These are phyloP conservation scores for Globodera rostochiensis DNA, from an alignment of 1,140 invertebrate genomes.

Conservation along the genomic window DNA sequence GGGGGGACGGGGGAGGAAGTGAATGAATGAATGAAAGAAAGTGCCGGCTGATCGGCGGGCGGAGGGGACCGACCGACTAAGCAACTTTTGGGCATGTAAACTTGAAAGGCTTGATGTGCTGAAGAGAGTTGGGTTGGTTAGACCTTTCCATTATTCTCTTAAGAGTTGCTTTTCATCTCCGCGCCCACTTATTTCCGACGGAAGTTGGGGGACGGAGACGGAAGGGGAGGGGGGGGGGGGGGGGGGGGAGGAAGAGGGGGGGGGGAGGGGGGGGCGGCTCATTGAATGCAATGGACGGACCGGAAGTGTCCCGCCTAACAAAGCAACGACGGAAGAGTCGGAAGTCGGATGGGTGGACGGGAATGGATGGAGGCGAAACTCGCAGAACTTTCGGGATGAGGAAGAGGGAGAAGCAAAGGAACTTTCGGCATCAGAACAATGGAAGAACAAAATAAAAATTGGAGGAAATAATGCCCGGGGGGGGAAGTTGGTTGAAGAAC, in stretches of 20 bases:
- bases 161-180: background rate
- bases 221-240: too few species aligned
- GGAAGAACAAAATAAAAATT: background rate
- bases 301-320: background rate
- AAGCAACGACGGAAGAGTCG: background rate
- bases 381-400: too few species aligned
- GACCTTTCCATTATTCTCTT: background rate
- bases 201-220: background rate
- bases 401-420: too few species aligned
- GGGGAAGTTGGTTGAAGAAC: background rate
- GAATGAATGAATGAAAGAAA: too few species aligned
- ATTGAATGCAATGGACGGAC: background rate
- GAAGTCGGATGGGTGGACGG: background rate
- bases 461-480: background rate
- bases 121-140: too few species aligned
- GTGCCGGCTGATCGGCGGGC: too few species aligned
- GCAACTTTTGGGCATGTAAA: background rate
- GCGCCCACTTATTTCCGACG: background rate
- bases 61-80: background rate
- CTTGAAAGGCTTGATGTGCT: background rate
- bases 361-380: background rate
- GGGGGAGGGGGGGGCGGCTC: too few species aligned
- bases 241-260: background rate
- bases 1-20: too few species aligned
- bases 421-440: too few species aligned